A percentile compares a stretch with the other conserved stretches of the same genome.
These are phyloP conservation scores for Heliothis subflexa DNA, from an alignment of 1,140 invertebrate species.

Conservation along the genomic window DNA sequence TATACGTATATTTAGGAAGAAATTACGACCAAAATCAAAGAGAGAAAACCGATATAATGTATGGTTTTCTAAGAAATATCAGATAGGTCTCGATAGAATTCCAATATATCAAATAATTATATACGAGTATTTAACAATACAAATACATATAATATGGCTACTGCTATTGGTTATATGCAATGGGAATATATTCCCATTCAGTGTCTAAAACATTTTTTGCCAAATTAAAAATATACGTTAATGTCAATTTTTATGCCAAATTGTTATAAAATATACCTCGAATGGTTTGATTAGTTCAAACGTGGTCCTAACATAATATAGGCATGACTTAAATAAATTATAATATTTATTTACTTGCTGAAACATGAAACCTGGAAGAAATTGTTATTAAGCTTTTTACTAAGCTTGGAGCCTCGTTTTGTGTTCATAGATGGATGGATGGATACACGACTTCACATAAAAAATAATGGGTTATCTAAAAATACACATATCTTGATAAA, in stretches of 20 bases:
- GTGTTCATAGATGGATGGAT: too few relatives aligned
- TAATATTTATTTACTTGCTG: too few relatives aligned
- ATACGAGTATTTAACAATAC: not conserved
- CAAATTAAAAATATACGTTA: constrained; percentile 22
- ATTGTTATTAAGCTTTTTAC: too few relatives aligned
- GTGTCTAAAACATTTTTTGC: not conserved
- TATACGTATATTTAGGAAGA: not conserved
- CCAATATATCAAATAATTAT: not conserved
- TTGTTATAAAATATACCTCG: constrained; percentile 13
- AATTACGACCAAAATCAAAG: constrained; percentile 2
- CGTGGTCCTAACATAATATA: not conserved
- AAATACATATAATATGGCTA: not conserved
- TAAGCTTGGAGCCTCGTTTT: too few relatives aligned
- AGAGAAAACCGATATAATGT: not conserved
- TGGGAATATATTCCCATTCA: not conserved
- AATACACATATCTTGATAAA: too few relatives aligned
- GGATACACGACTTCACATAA: too few relatives aligned
- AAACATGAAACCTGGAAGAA: too few relatives aligned
- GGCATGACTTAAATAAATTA: not conserved
- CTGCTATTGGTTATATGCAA: not conserved
- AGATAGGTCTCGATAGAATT: not conserved
- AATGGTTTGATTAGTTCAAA: not conserved
- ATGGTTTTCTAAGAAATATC: not conserved
- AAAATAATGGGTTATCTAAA: too few relatives aligned
- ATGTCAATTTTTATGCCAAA: constrained; percentile 41